phyloP scores from a whole-genome alignment of 2,113 vertebrate genomes.

The Hiodon tergisus region DNA sequence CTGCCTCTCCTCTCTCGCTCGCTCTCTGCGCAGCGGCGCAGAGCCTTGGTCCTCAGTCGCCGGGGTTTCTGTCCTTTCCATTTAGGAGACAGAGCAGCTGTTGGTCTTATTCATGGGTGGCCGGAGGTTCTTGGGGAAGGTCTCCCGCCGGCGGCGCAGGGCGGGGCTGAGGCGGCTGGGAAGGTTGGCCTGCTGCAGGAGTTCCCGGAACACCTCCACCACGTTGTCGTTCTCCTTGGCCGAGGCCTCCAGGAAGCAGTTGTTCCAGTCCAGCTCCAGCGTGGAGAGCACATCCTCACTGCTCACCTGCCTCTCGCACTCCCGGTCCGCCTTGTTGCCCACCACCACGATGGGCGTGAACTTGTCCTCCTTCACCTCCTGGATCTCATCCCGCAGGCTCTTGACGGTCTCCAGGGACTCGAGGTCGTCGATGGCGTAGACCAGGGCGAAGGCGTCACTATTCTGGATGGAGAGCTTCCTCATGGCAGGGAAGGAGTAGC shows the following conservation, averaged over 20 bases:
- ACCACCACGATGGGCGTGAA: conserved; percentile 79
- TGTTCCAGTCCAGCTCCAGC: conserved; percentile 86
- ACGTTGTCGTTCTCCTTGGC: conserved; percentile 83
- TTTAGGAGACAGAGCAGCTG: conserved; percentile 78
- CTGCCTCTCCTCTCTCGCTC: not conserved
- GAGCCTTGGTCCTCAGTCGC: not conserved
- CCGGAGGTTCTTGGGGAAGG: conserved; percentile 71
- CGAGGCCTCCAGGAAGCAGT: conserved; percentile 77
- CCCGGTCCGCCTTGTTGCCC: conserved; percentile 76
- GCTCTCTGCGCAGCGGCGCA: not conserved
- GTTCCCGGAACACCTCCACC: conserved; percentile 78
- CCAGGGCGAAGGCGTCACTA: conserved; percentile 81
- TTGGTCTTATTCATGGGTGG: conserved; percentile 92
- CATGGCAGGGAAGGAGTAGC: conserved; percentile 89
- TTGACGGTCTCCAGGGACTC: conserved; percentile 78
- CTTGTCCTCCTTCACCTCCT: conserved; percentile 84
- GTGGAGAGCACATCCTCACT: conserved; percentile 65
- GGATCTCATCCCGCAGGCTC: conserved; percentile 78
- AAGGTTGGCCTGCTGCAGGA: conserved; percentile 75
- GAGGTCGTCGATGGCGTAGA: conserved; percentile 76
- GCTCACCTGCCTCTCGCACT: conserved; percentile 58
- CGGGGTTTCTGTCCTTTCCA: not conserved
- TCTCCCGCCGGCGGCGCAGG: conserved; percentile 75
- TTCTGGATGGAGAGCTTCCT: conserved; percentile 84
- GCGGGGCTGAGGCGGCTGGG: conserved; percentile 75